Evolutionary conservation across 2,113 vertebrate species (phyloP).

Genomic region (Sciurus niger): DNA sequence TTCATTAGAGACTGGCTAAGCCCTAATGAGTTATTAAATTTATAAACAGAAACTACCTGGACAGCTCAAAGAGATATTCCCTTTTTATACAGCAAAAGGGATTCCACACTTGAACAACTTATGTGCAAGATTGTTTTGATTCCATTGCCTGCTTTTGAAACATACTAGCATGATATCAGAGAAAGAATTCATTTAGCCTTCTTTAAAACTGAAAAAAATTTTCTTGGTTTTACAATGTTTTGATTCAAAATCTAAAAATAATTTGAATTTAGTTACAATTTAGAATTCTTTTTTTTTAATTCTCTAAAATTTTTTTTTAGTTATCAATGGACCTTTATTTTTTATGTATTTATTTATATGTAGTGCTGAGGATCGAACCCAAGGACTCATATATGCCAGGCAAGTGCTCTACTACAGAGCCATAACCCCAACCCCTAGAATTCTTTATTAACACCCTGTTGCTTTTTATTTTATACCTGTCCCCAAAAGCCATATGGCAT

Average conservation of each 20-base stretch:
- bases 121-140: not conserved
- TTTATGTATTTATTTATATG: no score
- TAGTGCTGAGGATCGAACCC: no score
- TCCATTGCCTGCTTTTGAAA: constrained; percentile 3
- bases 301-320: no score
- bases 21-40: not conserved
- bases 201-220: constrained; percentile 53
- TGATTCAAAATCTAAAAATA: constrained; percentile 62
- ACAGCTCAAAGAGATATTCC: not conserved
- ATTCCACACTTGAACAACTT: not conserved
- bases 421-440: not conserved
- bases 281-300: not conserved
- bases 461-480: constrained; percentile 50
- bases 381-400: no score
- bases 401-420: no score
- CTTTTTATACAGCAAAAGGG: constrained; percentile 16
- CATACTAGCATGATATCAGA: constrained; percentile 13
- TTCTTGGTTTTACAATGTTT: constrained; percentile 8
- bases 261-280: constrained; percentile 63
- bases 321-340: no score
- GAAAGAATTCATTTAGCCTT: constrained; percentile 41
- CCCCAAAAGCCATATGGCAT: not conserved
- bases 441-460: constrained; percentile 43
- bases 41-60: constrained; percentile 1
- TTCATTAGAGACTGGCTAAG: not conserved